Conservation (phyloP, 1,140 invertebrate genomes). For the Heliothis virescens region DNA sequence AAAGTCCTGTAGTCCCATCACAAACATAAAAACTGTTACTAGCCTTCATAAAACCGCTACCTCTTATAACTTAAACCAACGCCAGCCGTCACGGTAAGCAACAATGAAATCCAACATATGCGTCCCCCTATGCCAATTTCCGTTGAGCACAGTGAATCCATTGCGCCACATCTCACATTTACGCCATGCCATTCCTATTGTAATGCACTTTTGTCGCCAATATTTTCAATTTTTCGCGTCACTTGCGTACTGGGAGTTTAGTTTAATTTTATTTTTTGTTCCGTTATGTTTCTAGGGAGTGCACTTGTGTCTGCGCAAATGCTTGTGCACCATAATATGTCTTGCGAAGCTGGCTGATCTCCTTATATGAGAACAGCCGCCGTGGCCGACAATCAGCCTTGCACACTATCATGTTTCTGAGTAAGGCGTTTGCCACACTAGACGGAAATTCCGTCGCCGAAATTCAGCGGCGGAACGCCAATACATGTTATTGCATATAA, state of each 20-base stretch:
- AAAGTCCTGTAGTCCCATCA: too few species aligned
- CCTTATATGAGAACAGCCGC: too few species aligned
- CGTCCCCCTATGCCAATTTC: constrained; percentile 48
- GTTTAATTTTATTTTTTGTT: constrained; percentile 5
- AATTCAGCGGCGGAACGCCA: too few species aligned
- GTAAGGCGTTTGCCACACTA: too few species aligned
- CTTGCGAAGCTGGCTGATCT: too few species aligned
- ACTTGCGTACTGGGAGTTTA: background rate
- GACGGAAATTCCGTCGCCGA: too few species aligned
- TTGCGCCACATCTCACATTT: constrained; percentile 40
- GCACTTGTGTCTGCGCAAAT: too few species aligned
- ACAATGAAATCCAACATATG: constrained; percentile 46
- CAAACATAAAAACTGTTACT: too few species aligned
- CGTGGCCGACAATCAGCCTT: too few species aligned
- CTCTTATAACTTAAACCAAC: background rate
- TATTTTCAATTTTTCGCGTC: constrained; percentile 15
- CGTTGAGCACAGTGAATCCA: constrained; percentile 41
- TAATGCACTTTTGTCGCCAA: constrained; percentile 39
- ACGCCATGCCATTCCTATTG: constrained; percentile 24
- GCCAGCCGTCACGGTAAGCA: constrained; percentile 31
- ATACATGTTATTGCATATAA: too few species aligned
- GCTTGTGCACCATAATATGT: too few species aligned
- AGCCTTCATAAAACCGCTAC: background rate
- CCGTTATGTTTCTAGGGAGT: background rate
- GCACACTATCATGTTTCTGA: too few species aligned